Percentiles rank a stretch among this genome's conserved stretches.
These are phyloP conservation scores for Rhodinocichla rosea DNA, from an alignment of 2,113 vertebrate genomes.

Conservation along the genomic window DNA sequence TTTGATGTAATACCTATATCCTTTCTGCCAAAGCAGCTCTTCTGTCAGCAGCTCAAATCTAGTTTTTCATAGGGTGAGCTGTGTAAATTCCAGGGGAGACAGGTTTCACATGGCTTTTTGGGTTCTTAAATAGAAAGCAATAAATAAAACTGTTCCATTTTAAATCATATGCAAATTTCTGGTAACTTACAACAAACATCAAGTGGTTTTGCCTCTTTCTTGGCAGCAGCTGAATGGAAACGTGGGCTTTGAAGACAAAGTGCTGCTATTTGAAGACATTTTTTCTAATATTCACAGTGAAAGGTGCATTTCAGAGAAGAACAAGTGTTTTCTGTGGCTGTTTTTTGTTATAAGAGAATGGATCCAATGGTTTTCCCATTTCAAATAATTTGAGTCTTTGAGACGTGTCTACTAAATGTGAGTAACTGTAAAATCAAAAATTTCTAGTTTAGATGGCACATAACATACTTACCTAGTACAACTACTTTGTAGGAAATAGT, in stretches of 20 bases:
- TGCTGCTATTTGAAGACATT: not conserved
- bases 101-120: not conserved
- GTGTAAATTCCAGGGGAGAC: not conserved
- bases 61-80: not conserved
- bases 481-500: not conserved
- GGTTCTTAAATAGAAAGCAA: not conserved
- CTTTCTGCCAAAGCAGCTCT: not conserved
- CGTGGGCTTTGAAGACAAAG: not conserved
- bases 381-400: not conserved
- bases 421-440: not conserved
- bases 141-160: not conserved
- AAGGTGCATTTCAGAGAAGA: not conserved
- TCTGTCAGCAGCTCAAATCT: not conserved
- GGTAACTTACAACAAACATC: not conserved
- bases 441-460: not conserved
- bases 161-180: not conserved
- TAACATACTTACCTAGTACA: not conserved
- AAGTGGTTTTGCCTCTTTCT: not conserved
- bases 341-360: not conserved
- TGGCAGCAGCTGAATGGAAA: slow-evolving; percentile 3
- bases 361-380: not conserved
- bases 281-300: not conserved
- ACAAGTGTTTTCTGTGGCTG: not conserved
- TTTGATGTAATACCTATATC: not conserved
- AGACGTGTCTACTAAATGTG: not conserved